Evolutionary conservation across 2,797 vertebrate species (phyloP).

Genomic region (Paramormyrops hopkinsi): DNA sequence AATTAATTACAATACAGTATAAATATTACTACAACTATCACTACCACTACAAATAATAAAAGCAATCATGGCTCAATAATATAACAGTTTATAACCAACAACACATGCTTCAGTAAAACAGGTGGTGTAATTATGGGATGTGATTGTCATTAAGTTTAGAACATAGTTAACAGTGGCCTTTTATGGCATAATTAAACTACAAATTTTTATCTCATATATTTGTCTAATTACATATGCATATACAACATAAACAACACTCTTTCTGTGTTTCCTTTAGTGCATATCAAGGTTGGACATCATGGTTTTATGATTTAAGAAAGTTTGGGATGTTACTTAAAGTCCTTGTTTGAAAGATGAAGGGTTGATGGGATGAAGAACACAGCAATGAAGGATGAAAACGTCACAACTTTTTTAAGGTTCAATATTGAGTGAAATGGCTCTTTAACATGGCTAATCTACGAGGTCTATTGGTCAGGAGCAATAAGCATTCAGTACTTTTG

Average conservation of each 20-base stretch:
- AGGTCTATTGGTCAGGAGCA: neutral
- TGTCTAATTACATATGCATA: neutral
- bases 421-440: neutral
- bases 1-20: neutral
- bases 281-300: neutral
- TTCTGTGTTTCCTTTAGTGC: neutral
- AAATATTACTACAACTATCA: neutral
- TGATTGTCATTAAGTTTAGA: constrained; percentile 95
- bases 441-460: neutral
- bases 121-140: constrained; percentile 97
- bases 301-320: neutral
- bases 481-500: neutral
- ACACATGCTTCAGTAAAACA: constrained; percentile 94
- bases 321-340: neutral
- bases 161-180: constrained; percentile 94
- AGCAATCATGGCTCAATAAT: constrained; percentile 88
- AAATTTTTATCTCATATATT: neutral
- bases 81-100: constrained; percentile 80
- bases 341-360: neutral
- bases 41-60: constrained; percentile 79
- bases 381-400: neutral
- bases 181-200: constrained; percentile 68
- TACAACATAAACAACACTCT: neutral
- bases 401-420: neutral
- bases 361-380: neutral